These are phyloP conservation scores for Crotalus helleri DNA, from an alignment of 2,113 vertebrate genomes.

Conservation along the genomic window DNA sequence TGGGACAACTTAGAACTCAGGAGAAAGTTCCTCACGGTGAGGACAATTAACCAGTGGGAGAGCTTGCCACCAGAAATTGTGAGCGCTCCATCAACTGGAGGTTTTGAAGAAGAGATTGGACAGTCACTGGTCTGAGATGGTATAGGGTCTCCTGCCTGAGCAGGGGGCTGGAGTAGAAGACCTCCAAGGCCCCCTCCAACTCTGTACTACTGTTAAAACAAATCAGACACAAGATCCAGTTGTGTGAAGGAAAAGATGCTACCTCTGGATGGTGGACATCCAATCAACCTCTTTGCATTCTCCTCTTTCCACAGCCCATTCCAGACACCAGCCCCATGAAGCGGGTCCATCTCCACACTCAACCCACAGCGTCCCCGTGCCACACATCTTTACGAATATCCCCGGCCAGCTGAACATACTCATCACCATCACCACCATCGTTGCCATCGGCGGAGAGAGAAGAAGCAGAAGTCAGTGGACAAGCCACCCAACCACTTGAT, in stretches of 20 bases:
- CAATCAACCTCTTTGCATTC: not conserved
- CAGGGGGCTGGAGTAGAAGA: too few species aligned
- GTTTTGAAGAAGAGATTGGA: too few species aligned
- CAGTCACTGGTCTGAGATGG: too few species aligned
- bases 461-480: conserved; percentile 87
- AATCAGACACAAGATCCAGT: not conserved
- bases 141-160: too few species aligned
- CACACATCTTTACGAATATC: conserved; percentile 76
- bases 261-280: not conserved
- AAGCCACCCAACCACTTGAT: conserved; percentile 72
- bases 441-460: conserved; percentile 86
- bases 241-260: not conserved
- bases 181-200: too few species aligned
- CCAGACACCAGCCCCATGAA: conserved; percentile 88
- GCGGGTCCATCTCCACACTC: conserved; percentile 86
- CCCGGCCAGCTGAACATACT: conserved; percentile 70
- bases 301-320: conserved; percentile 71
- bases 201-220: too few species aligned
- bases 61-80: too few species aligned
- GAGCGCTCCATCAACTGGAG: too few species aligned
- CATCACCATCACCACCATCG: conserved; percentile 89
- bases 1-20: too few species aligned
- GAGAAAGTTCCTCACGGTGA: too few species aligned
- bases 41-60: too few species aligned
- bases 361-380: conserved; percentile 79